Evolutionary conservation across 2,888 invertebrate genomes (phyloP).

Genomic region (Drosophila aldrichi): DNA sequence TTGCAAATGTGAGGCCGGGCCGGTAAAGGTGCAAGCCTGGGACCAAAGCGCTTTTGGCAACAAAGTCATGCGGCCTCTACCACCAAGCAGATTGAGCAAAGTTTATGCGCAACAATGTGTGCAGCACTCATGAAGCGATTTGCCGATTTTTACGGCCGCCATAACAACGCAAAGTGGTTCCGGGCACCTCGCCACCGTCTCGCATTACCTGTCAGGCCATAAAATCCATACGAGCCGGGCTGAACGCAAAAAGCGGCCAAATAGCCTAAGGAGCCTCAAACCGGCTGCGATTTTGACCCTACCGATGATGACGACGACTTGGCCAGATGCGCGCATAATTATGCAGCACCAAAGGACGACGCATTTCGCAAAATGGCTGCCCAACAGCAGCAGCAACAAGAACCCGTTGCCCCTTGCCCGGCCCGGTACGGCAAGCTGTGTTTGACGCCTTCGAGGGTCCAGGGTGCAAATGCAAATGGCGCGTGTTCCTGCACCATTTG

Average conservation of each 20-base stretch:
- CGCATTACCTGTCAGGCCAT: conserved; percentile 46
- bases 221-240: conserved; percentile 48
- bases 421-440: conserved; percentile 59
- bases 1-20: conserved; percentile 27
- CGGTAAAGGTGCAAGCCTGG: conserved; percentile 28
- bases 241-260: conserved; percentile 55
- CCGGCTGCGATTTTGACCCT: conserved; percentile 20
- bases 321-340: conserved; percentile 71
- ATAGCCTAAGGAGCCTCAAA: conserved; percentile 30
- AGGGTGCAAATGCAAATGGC: conserved; percentile 70
- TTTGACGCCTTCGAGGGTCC: conserved; percentile 72
- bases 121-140: conserved; percentile 56
- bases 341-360: conserved; percentile 48
- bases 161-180: conserved; percentile 55
- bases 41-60: conserved; percentile 37
- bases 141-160: conserved; percentile 64
- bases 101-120: conserved; percentile 58
- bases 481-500: conserved; percentile 44
- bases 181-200: conserved; percentile 3
- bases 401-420: neutral
- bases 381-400: conserved; percentile 24
- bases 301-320: conserved; percentile 24
- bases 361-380: conserved; percentile 35
- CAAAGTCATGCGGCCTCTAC: conserved; percentile 23
- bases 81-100: neutral